Conservation (phyloP, 2,113 vertebrate species). For the Rhinichthys klamathensis region DNA sequence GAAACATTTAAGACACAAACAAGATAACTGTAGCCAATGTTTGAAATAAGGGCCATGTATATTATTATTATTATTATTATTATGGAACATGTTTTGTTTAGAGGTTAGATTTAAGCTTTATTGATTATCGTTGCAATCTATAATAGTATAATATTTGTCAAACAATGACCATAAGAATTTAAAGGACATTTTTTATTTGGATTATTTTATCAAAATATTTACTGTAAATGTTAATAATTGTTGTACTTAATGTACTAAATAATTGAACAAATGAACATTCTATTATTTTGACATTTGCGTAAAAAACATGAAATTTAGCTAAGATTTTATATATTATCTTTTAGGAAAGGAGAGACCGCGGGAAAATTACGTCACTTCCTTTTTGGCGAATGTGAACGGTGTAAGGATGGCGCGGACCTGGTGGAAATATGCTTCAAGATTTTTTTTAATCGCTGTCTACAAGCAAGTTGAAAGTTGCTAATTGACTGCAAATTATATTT, state of each 20-base stretch:
- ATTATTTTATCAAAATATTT: not conserved
- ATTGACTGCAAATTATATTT: not conserved
- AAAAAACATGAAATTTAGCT: not conserved
- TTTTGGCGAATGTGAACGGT: constrained; percentile 54
- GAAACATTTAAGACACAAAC: not conserved
- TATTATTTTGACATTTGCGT: not conserved
- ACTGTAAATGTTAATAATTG: too few species aligned
- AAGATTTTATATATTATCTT: not conserved
- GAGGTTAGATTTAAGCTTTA: not conserved
- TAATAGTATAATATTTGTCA: not conserved
- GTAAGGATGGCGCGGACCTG: constrained; percentile 72
- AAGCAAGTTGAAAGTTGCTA: not conserved
- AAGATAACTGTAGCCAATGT: not conserved
- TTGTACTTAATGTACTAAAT: too few species aligned
- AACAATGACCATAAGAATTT: not conserved
- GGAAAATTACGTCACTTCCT: constrained; percentile 80
- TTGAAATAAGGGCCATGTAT: not conserved
- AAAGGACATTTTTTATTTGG: too few species aligned
- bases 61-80: too few species aligned
- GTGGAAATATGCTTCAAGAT: constrained; percentile 36
- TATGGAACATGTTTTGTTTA: not conserved
- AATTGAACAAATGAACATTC: not conserved
- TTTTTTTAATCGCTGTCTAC: not conserved
- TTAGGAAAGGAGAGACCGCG: constrained; percentile 67
- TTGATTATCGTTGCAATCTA: not conserved